Evolutionary conservation across 2,797 vertebrate species (phyloP), one percentile per base, ranked within the genome.

Genomic region (Lagocephalus sceleratus): DNA sequence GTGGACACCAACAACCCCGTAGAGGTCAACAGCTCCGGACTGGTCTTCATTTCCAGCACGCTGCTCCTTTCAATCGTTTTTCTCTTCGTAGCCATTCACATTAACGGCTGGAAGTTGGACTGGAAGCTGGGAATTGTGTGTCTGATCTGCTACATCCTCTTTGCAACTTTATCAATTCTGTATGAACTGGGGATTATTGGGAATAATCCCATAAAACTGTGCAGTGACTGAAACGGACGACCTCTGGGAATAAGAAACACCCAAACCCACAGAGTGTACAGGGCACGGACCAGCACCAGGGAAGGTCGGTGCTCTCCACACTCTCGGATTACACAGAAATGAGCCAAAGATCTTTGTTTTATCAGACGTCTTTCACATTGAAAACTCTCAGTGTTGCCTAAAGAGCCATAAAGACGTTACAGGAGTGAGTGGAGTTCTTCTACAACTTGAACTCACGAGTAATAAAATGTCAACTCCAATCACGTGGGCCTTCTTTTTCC

Each of bases 161-260:
- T 97, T 71, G 92, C 92, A 61, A 83, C 89, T 17, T 66, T 99
- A 68, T 91, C 95, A 29, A 92, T 98, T 87, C 86, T 98, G 25
- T 95, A 98, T 49, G 97, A 98, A 87, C 87, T 99, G 56, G 97
- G 97, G 63, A 91, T 99, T 80, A 93, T 99, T 76, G 97, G 95
- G 60, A 94, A 93, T 83, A 94, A 91, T 82, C 93, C 93, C 39
- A 73, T 91, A 78, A 88, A 61, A 55, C 73, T 88, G 51, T 98
- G 95, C 73, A 85, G 91, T 14, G 90, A 91, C 84, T 95, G 76
- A 91, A 44, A 19, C 19, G 6, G 4, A 11, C 12, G 42, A 44
- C 42, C 8, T 20, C 11, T 35, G n/a, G n/a, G n/a, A 40, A 39
- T 15, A 41, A 9, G 1, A n/a, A 17, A 29, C n/a, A n/a, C 42